Base-by-base conservation (phyloP, 2,113 vertebrate genomes). In the Paracanthobrama guichenoti region DNA sequence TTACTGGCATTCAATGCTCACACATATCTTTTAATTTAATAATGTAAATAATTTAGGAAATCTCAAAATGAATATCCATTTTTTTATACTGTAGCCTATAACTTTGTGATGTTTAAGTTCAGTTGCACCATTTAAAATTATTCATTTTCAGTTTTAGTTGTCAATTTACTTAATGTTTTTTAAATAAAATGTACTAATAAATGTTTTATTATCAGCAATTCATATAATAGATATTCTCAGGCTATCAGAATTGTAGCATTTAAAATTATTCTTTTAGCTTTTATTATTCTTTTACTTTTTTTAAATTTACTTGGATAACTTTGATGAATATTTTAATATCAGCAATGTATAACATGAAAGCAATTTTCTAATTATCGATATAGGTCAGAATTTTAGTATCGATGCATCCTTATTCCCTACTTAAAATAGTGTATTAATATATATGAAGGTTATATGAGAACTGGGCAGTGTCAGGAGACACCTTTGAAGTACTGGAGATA, bases 401-500 rank as follows among this genome's bases (percentile, higher is more conserved):
- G 53, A 55, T 55, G 53, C 53, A 55, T 55, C 18, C 6, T 18
- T 55, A 9, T 22, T 55, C 2, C 0, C 6, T 20, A 8, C 18
- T 66, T 66, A 66, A 66, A 24, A 73, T 48, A 24, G n/a, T 46
- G 39, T 2, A 74, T 73, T 48, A 2, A 48, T 16, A 18, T 9
- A 62, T 59, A 3, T 50, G 6, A 31, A 57, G 20, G 14, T n/a
- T 69, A 28, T 35, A 10, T 24, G 20, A 76, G 20, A 57, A 44
- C 82, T 79, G 64, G 42, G 48, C 42, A 72, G 39, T 72, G 44
- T 79, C 53, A 79, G 74, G 53, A 55, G 50, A 67, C 74, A 67
- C 28, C 46, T 55, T 24, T 35, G 26, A 84, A 66, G 26, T 46
- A 44, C 28, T 60, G 22, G 12, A 53, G 78, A 80, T 80, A 59